phyloP scores from a whole-genome alignment of 2,888 invertebrate genomes.

The Mycalesis mineus region DNA sequence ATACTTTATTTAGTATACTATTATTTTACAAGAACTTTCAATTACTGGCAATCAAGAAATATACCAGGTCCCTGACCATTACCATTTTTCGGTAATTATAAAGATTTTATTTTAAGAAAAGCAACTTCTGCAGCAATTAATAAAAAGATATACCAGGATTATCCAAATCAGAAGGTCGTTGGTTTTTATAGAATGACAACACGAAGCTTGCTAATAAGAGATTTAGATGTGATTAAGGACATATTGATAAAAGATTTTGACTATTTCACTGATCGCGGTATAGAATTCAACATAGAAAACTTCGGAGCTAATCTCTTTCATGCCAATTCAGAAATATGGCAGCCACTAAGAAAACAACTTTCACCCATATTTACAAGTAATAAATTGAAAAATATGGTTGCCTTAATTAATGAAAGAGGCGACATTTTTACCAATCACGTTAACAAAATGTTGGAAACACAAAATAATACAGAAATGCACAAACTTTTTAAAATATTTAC shows the following conservation, averaged over 20 bases:
- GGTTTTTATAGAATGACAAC: slow-evolving; percentile 49
- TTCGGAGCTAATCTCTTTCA: slow-evolving; percentile 49
- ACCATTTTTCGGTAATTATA: background rate
- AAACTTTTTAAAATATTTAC: background rate
- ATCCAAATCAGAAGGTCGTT: slow-evolving; percentile 48
- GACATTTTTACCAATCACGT: background rate
- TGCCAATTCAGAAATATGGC: slow-evolving; percentile 49
- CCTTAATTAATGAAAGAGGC: background rate
- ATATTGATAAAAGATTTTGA: slow-evolving; percentile 20
- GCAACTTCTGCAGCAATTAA: background rate
- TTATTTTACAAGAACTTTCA: too few relatives aligned
- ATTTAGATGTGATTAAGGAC: slow-evolving; percentile 37
- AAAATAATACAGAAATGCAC: background rate
- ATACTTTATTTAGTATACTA: background rate
- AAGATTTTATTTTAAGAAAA: background rate
- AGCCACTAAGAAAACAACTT: slow-evolving; percentile 29
- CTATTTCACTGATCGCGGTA: slow-evolving; percentile 44
- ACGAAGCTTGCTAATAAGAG: slow-evolving; percentile 45
- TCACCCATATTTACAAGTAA: background rate
- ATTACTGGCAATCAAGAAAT: background rate
- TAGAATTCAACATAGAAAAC: slow-evolving; percentile 43
- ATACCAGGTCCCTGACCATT: background rate
- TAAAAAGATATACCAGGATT: slow-evolving; percentile 42
- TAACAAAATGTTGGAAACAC: background rate
- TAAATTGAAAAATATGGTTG: background rate